Evolutionary conservation across 1,140 invertebrate species (phyloP), one percentile per base, ranked within the genome.

Genomic region (Drosophila serrata): DNA sequence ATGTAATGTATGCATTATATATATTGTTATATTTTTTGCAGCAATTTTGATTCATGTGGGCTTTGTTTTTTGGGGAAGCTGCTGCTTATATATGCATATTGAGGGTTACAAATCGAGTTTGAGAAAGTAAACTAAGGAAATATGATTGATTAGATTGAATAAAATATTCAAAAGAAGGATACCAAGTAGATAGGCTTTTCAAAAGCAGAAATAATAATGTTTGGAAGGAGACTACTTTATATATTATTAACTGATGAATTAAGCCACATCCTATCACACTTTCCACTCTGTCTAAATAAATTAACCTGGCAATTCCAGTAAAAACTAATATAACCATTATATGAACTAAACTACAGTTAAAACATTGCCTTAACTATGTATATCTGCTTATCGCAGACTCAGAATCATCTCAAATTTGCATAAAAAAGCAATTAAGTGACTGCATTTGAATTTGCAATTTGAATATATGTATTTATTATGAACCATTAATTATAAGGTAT

Each of bases 11-110:
- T 33, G 11, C 9, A 33, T 65, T 45, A 27, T 46, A 27, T 46
- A 19, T 56, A 76, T 67, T 59, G 37, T 55, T 57, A 43, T 37
- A 49, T 42, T 64, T 75, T 75, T 24, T n/a, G n/a, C 61, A 76
- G 73, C 35, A 42, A 59, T 46, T 76, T 55, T 76, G 42, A 74
- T 53, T 55, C 35, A 75, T 22, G 29, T 15, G 29, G 56, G 40
- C 12, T 63, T 15, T 24, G 24, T 27, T 75, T 40, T 37, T 57
- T 4, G 2, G 8, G n/a, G n/a, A n/a, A n/a, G 17, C 15, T 17
- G n/a, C 48, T 64, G 59, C 17, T 53, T 24, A 11, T 27, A 13
- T 22, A 19, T 46, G 45, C 27, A 37, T 19, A 39, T 27, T 46
- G 4, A 1, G 46, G 46, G 40, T 22, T 37, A 60, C 56, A 61